These are phyloP conservation scores for Sphenodon punctatus DNA, from an alignment of 2,797 vertebrate genomes.

Conservation along the genomic window DNA sequence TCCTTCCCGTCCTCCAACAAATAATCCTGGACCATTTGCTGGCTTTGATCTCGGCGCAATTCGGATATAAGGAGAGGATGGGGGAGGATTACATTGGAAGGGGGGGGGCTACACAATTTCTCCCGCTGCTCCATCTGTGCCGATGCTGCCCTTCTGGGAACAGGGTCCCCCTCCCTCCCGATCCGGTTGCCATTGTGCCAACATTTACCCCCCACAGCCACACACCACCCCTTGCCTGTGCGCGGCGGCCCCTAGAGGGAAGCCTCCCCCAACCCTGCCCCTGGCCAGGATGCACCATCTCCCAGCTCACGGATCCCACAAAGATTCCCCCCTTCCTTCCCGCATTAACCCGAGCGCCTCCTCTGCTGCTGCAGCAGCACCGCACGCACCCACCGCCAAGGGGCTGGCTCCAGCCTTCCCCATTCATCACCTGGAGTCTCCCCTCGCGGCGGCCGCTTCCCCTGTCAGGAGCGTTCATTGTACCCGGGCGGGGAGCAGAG, in stretches of 20 bases:
- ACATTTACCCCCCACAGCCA: not conserved
- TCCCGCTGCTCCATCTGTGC: not conserved
- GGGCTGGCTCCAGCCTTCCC: not conserved
- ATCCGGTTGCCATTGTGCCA: not conserved
- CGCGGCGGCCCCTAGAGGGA: not conserved
- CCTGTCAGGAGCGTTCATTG: too few species aligned
- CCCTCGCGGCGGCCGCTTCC: too few species aligned
- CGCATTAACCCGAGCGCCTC: too few species aligned
- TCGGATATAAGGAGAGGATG: not conserved
- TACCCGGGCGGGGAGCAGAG: too few species aligned
- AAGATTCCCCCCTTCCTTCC: too few species aligned
- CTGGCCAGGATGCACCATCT: too few species aligned
- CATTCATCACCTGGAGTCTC: not conserved
- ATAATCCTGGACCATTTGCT: not conserved
- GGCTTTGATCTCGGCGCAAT: not conserved
- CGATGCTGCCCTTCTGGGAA: not conserved
- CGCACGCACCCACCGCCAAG: not conserved
- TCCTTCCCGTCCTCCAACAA: too few species aligned
- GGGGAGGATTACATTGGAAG: not conserved
- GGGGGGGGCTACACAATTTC: too few species aligned
- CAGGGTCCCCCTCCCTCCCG: not conserved
- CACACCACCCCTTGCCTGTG: not conserved
- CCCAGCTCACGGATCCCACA: too few species aligned
- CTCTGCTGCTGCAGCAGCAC: not conserved
- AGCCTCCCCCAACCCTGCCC: not conserved